A percentile compares a stretch with the other conserved stretches of the same genome.
Evolutionary conservation across 2,888 invertebrate genomes (phyloP).

Genomic region (Pollenia griseotomentosa): DNA sequence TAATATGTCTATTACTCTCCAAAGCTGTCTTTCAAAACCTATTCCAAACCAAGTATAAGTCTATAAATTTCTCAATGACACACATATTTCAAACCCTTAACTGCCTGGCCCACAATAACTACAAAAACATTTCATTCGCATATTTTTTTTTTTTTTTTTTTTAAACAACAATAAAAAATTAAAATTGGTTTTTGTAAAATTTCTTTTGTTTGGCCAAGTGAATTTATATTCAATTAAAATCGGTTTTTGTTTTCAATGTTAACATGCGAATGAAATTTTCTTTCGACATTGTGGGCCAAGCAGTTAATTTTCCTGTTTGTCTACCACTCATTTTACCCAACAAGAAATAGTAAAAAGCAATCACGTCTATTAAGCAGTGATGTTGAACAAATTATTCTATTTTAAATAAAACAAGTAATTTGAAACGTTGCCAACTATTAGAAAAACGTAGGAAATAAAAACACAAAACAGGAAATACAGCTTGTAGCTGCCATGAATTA

Average conservation of each 20-base stretch:
- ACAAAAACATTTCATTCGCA: neutral
- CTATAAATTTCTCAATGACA: no score
- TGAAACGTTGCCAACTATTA: conserved; percentile 37
- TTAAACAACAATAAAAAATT: no score
- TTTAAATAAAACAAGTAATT: conserved; percentile 20
- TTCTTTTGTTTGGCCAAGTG: no score
- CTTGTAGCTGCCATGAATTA: conserved; percentile 10
- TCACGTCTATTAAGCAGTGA: conserved; percentile 4
- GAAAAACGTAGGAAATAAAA: neutral
- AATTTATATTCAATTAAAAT: no score
- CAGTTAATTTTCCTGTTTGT: conserved; percentile 11
- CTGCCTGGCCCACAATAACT: neutral
- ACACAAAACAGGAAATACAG: conserved; percentile 19
- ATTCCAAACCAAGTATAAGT: neutral
- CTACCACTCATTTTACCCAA: neutral
- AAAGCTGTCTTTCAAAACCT: no score
- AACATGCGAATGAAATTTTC: no score
- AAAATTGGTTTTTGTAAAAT: no score
- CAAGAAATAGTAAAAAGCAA: neutral
- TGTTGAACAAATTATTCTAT: conserved; percentile 41
- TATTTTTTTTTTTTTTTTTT: accelerated
- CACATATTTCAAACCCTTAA: no score
- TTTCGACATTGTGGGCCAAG: no score
- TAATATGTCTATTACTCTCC: no score
- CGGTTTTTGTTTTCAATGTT: no score